phyloP scores from a whole-genome alignment of 2,888 invertebrate genomes.

The Caenorhabditis auriculariae region DNA sequence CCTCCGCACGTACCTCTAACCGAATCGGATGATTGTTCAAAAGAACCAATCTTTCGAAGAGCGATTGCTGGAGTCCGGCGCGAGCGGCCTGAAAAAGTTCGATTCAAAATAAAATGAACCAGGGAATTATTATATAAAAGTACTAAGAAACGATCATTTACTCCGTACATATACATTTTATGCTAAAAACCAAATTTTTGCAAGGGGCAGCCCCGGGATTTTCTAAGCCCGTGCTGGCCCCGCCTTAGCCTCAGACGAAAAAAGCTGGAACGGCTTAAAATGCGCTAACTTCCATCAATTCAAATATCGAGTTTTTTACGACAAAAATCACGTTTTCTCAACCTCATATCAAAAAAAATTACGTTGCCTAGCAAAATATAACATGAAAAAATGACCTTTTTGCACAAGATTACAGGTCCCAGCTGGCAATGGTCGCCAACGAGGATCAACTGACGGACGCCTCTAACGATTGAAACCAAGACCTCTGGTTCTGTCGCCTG shows the following conservation, averaged over 20 bases:
- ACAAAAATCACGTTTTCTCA: no score
- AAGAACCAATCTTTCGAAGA: conserved; percentile 94
- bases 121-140: no score
- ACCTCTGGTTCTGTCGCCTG: conserved; percentile 69
- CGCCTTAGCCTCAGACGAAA: no score
- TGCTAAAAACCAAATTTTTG: no score
- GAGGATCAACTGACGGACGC: conserved; percentile 91
- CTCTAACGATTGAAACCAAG: conserved; percentile 97
- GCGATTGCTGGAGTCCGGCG: conserved; percentile 92
- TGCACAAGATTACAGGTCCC: conserved; percentile 97
- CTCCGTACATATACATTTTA: conserved; percentile 56
- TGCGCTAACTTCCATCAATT: not conserved
- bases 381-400: conserved; percentile 25
- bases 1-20: conserved; percentile 74
- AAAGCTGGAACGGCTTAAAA: not conserved
- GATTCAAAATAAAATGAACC: no score
- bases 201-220: no score
- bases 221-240: no score
- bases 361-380: no score
- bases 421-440: conserved; percentile 99
- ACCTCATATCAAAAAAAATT: no score
- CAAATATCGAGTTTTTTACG: no score
- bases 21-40: conserved; percentile 94
- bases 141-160: no score
- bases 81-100: conserved; percentile 87